A percentile compares a stretch with the other conserved stretches of the same genome.
These are phyloP conservation scores for Pachliopta kotzebuea DNA, from an alignment of 2,888 invertebrate species.

Conservation along the genomic window DNA sequence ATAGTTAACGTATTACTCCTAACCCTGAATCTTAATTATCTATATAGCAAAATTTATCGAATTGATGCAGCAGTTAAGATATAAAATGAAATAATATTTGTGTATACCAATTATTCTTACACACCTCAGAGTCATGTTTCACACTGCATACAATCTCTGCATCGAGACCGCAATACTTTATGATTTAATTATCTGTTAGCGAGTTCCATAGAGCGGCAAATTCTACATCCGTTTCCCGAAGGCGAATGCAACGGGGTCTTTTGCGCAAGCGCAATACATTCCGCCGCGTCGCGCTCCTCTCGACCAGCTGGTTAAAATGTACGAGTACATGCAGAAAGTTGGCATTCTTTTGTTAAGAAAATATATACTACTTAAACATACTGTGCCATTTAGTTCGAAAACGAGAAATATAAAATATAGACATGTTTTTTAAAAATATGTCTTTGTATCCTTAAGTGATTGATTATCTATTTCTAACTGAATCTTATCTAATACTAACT, in stretches of 20 bases:
- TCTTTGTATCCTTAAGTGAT: neutral
- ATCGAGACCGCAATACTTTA: conserved; percentile 39
- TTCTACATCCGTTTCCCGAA: conserved; percentile 61
- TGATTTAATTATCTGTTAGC: conserved; percentile 47
- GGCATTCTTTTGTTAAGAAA: conserved; percentile 14
- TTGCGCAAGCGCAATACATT: conserved; percentile 40
- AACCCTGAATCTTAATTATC: too few relatives aligned
- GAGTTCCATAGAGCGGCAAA: conserved; percentile 41
- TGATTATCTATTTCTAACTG: neutral
- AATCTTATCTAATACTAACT: neutral
- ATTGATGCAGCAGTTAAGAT: too few relatives aligned
- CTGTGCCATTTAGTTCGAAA: neutral
- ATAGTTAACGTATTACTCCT: too few relatives aligned
- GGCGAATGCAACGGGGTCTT: conserved; percentile 38
- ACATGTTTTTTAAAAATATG: neutral
- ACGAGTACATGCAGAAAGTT: conserved; percentile 2
- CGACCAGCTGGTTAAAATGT: conserved; percentile 10
- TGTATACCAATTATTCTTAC: conserved; percentile 40
- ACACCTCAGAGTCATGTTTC: conserved; percentile 41
- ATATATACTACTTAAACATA: neutral
- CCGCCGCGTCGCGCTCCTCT: conserved; percentile 30
- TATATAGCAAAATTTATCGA: too few relatives aligned
- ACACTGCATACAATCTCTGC: conserved; percentile 44
- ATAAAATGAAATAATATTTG: conserved; percentile 9
- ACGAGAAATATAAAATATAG: neutral